A percentile compares a stretch with the other conserved stretches of the same genome.
phyloP scores from a whole-genome alignment of 2,113 vertebrate species.

The Cyphomyrus discorhynchus region DNA sequence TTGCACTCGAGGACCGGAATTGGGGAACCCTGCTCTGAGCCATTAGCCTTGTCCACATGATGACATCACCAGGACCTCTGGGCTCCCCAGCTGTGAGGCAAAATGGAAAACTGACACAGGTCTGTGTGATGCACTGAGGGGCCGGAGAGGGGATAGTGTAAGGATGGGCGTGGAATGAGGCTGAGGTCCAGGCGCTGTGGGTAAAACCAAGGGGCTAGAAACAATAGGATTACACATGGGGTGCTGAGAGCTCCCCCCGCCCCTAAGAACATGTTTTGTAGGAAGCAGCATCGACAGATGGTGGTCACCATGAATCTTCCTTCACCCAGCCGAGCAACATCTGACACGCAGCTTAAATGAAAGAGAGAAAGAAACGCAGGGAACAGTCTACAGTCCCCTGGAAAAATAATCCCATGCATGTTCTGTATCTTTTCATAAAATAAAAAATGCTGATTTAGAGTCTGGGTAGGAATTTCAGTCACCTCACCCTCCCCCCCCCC shows the following conservation, averaged over 20 bases:
- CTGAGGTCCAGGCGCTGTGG: not conserved
- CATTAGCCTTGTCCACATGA: conserved; percentile 16
- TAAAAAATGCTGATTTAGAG: not conserved
- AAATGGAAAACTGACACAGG: not conserved
- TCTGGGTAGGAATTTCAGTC: not conserved
- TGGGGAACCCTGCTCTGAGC: not conserved
- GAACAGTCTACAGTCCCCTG: not conserved
- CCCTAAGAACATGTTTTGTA: conserved; percentile 19
- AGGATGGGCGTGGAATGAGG: not conserved
- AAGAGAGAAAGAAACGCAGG: not conserved
- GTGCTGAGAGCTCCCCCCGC: not conserved
- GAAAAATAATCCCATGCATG: not conserved
- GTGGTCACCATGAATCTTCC: conserved; percentile 29
- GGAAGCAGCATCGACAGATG: conserved; percentile 29
- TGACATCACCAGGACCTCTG: not conserved
- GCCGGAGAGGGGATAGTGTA: not conserved
- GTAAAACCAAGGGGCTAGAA: not conserved
- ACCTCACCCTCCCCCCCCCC: not conserved
- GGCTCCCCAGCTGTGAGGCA: not conserved
- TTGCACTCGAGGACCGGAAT: not conserved
- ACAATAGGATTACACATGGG: conserved; percentile 6
- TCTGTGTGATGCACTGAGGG: not conserved
- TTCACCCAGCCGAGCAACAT: not conserved
- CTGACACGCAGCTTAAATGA: not conserved
- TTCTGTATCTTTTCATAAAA: not conserved